phyloP scores from a whole-genome alignment of 1,140 invertebrate genomes.

The Zaprionus nigranus region DNA sequence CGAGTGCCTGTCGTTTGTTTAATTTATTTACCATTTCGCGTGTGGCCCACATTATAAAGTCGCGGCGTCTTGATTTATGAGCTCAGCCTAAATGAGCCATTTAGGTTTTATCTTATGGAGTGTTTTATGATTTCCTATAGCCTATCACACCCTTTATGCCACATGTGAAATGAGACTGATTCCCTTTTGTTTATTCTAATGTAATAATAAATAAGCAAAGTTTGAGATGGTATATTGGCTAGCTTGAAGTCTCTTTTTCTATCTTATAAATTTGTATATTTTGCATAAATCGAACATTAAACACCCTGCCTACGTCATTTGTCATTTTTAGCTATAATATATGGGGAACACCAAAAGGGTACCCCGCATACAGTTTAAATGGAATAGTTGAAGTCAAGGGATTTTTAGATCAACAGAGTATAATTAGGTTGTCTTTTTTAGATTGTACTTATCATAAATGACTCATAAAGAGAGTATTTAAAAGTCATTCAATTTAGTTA shows the following conservation, averaged over 20 bases:
- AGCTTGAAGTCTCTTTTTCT: background rate
- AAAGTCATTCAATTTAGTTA: background rate
- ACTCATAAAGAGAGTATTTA: background rate
- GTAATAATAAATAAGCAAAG: background rate
- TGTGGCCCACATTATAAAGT: constrained; percentile 57
- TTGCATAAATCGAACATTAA: background rate
- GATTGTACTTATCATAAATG: background rate
- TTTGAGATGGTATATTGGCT: background rate
- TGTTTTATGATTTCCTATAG: constrained; percentile 23
- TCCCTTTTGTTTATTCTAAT: constrained; percentile 4
- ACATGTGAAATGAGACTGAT: background rate
- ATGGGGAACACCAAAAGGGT: background rate
- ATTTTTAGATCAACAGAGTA: background rate
- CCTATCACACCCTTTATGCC: background rate
- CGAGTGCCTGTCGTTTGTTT: constrained; percentile 62
- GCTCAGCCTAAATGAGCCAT: constrained; percentile 50
- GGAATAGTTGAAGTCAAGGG: background rate
- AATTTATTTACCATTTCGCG: constrained; percentile 69
- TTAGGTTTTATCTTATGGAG: constrained; percentile 29
- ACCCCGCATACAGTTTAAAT: background rate
- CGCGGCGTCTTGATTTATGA: constrained; percentile 31
- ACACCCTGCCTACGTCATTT: background rate
- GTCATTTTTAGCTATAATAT: background rate
- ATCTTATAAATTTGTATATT: background rate
- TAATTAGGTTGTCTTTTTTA: background rate